Conservation (phyloP, 2,888 invertebrate species). For the Timandra comae region DNA sequence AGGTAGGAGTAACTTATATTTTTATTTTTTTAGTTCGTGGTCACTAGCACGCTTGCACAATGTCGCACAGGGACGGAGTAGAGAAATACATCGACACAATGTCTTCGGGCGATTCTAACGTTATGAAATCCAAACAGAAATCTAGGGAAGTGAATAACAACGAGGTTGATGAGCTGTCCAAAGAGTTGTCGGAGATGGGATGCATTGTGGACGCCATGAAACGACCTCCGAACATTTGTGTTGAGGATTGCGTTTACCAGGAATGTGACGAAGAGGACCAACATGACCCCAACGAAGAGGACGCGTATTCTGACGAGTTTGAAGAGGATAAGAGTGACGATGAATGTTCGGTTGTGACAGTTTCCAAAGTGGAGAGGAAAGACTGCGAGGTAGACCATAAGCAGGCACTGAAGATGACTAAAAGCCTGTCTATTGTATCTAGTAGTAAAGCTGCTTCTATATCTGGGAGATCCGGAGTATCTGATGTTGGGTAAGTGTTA, state of each 20-base stretch:
- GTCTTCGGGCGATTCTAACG: conserved; percentile 61
- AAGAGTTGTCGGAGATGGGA: conserved; percentile 66
- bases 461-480: conserved; percentile 55
- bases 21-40: conserved; percentile 30
- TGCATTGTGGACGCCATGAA: conserved; percentile 64
- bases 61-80: conserved; percentile 54
- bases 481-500: conserved; percentile 52
- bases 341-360: conserved; percentile 33
- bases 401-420: conserved; percentile 43
- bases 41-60: conserved; percentile 53
- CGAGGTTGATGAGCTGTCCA: conserved; percentile 62
- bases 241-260: conserved; percentile 57
- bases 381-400: conserved; percentile 24
- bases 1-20: conserved; percentile 10
- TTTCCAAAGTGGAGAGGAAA: too few relatives aligned
- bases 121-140: conserved; percentile 47
- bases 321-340: conserved; percentile 61
- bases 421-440: conserved; percentile 52
- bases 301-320: conserved; percentile 66
- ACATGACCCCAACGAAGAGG: conserved; percentile 42
- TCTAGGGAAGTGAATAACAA: conserved; percentile 69
- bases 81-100: conserved; percentile 46
- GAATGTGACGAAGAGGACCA: conserved; percentile 35
- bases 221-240: conserved; percentile 60
- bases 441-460: conserved; percentile 40